Conservation (phyloP, 1,140 invertebrate genomes). For the Drosophila repletoides region DNA sequence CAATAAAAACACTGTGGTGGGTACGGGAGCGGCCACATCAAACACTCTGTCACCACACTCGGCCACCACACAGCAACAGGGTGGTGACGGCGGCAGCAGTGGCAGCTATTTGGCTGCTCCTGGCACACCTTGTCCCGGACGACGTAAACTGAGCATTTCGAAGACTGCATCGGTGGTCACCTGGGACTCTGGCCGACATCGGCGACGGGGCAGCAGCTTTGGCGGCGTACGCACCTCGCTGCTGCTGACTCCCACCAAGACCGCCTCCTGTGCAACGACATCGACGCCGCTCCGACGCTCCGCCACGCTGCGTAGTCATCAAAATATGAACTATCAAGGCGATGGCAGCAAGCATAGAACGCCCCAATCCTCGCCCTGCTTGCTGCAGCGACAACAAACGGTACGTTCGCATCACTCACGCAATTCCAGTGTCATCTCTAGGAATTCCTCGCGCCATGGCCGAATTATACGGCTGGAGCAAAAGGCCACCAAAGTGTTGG, state of each 20-base stretch:
- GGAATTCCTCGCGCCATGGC: slow-evolving; percentile 91
- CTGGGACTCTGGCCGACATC: slow-evolving; percentile 85
- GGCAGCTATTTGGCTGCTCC: slow-evolving; percentile 55
- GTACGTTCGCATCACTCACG: slow-evolving; percentile 87
- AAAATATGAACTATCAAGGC: slow-evolving; percentile 82
- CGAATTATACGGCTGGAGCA: slow-evolving; percentile 92
- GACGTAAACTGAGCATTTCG: slow-evolving; percentile 74
- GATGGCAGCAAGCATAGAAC: slow-evolving; percentile 51
- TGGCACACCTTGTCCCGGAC: slow-evolving; percentile 57
- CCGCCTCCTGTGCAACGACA: slow-evolving; percentile 60
- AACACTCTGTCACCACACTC: slow-evolving; percentile 46
- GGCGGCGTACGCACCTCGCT: slow-evolving; percentile 84
- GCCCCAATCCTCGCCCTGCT: slow-evolving; percentile 82
- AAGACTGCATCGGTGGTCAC: slow-evolving; percentile 84
- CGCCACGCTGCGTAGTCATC: slow-evolving; percentile 84
- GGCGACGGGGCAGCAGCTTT: slow-evolving; percentile 84
- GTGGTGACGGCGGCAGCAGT: slow-evolving; percentile 29
- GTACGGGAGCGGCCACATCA: slow-evolving; percentile 4
- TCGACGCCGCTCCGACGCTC: slow-evolving; percentile 84
- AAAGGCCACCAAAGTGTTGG: slow-evolving; percentile 96
- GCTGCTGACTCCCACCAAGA: slow-evolving; percentile 81
- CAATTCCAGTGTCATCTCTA: slow-evolving; percentile 90
- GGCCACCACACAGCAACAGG: slow-evolving; percentile 51
- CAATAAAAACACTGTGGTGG: slow-evolving; percentile 3
- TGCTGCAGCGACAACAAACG: slow-evolving; percentile 81